A percentile compares a stretch with the other conserved stretches of the same genome.
Conservation (phyloP, 2,797 vertebrate species). For the Picus viridis region DNA sequence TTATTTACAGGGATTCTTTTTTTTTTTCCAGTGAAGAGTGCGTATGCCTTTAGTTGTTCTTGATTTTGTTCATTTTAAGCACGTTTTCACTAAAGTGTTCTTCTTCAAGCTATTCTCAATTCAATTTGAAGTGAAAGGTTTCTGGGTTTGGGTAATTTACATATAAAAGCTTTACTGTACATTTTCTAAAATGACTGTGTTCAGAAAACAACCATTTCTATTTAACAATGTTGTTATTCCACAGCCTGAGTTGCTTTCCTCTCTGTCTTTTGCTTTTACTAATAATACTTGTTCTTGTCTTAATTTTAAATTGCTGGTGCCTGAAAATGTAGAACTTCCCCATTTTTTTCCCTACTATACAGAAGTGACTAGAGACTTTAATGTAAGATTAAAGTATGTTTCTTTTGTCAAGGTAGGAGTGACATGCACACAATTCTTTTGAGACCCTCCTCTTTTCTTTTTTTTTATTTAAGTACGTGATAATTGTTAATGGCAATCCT, state of each 20-base stretch:
- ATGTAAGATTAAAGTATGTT: conserved; percentile 51
- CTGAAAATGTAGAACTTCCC: conserved; percentile 49
- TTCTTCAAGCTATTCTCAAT: conserved; percentile 76
- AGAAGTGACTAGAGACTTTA: conserved; percentile 28
- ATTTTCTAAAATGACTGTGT: conserved; percentile 76
- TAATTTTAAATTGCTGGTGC: conserved; percentile 73
- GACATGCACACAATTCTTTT: conserved; percentile 22
- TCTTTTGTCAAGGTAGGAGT: conserved; percentile 33
- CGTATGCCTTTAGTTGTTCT: background rate
- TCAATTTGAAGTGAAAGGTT: conserved; percentile 80
- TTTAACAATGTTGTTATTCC: conserved; percentile 75
- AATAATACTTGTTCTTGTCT: conserved; percentile 61
- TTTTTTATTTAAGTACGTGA: conserved; percentile 58
- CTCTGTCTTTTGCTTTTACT: conserved; percentile 39
- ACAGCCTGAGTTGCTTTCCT: conserved; percentile 51
- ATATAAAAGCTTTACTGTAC: conserved; percentile 81
- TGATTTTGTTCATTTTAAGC: conserved; percentile 76
- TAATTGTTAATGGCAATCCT: conserved; percentile 24
- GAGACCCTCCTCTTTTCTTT: conserved; percentile 48
- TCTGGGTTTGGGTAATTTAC: conserved; percentile 79
- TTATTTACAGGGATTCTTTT: conserved; percentile 32
- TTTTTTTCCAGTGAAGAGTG: background rate
- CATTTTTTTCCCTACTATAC: background rate
- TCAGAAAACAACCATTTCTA: conserved; percentile 77
- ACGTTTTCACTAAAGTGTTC: conserved; percentile 69